Conservation (phyloP, 2,113 vertebrate species). For the zebrafish (Danio rerio) region GRCz12tu NC_133189.1:25453501-25454000, state of each 20-base stretch:
- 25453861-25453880: no score
- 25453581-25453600: background rate
- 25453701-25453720: background rate
- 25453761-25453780: background rate
- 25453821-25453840: background rate
- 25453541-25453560: background rate
- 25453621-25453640: background rate
- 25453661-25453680: background rate
- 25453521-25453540: conserved; percentile 1
- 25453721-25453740: background rate
- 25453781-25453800: background rate
- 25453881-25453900: no score
- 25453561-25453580: background rate
- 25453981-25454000: no score
- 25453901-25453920: no score
- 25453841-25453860: no score
- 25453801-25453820: background rate
- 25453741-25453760: background rate
- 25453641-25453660: no score
- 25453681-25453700: background rate
- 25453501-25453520: conserved; percentile 41
- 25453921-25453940: no score
- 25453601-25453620: background rate
- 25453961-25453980: no score
- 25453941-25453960: no score